Base-by-base conservation (phyloP, 1,140 invertebrate species). In the Calliphora vicina region DNA sequence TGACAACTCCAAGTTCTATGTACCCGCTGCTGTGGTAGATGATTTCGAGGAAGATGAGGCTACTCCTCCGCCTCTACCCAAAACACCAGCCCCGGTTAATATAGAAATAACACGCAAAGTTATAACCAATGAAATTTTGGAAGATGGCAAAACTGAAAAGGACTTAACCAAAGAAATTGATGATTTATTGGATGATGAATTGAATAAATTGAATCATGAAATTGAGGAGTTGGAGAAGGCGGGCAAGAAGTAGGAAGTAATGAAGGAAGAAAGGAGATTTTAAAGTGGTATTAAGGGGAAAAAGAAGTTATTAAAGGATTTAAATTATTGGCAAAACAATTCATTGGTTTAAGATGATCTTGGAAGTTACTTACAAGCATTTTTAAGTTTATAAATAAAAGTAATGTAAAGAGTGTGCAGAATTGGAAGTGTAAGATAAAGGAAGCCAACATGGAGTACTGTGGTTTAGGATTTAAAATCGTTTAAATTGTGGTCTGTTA, bases 1-100 rank as follows among this genome's bases (percentile, higher is more conserved):
- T 78, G 88, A 90, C 15, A 89, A 88, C 81, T 90, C 89, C 2
- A 89, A 87, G 67, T 90, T 90, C 83, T 90, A 90, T 85, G 80
- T 90, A 61, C 72, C 86, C 10, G 85, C 80, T 61, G 17, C n/a
- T 23, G 20, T 20, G n/a, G 84, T 86, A 23, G 86, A 86, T 27
- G 42, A 26, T 29, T 17, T 9, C 20, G 72, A 57, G 23, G 15
- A n/a, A n/a, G n/a, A n/a, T n/a, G n/a, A 17, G 78, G 81, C 82
- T 25, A 43, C 67, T 17, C 85, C 81, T 20, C 78, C 72, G 25
- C 88, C 88, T 0, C 25, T 89, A 13, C 87, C 88, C 8, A 86
- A 85, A n/a, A 87, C 88, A 9, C 86, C 87, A 8, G 88, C 88
- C 23, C 88, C 88, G 8, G 89, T 90, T 0, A 88, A 87, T 25